Conservation (phyloP, 2,797 vertebrate genomes). For the Gymnoscopelus braueri region DNA sequence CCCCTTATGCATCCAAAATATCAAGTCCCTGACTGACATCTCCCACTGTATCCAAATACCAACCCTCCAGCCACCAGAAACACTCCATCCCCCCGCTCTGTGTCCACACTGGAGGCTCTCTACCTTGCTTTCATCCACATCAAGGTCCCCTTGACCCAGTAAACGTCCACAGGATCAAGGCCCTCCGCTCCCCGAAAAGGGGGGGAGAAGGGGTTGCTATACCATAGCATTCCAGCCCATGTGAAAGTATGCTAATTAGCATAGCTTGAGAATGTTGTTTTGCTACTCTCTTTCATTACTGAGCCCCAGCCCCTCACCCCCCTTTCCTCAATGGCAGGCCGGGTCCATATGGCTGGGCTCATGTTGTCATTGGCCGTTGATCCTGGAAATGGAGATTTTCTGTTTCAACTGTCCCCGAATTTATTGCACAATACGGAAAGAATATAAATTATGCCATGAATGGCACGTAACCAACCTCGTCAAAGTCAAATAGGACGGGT, state of each 20-base stretch:
- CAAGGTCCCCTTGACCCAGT: conserved; percentile 67
- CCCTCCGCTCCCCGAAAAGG: conserved; percentile 27
- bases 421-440: conserved; percentile 27
- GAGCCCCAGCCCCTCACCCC: conserved; percentile 1
- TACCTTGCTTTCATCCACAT: conserved; percentile 70
- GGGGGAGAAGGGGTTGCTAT: conserved; percentile 75
- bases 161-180: conserved; percentile 74
- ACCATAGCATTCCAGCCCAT: conserved; percentile 72
- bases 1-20: conserved; percentile 42
- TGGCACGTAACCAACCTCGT: conserved; percentile 30
- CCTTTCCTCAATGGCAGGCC: conserved; percentile 30
- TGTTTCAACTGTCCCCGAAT: conserved; percentile 23
- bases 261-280: conserved; percentile 73
- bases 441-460: conserved; percentile 20
- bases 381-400: conserved; percentile 45
- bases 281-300: conserved; percentile 53
- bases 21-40: conserved; percentile 31
- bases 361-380: conserved; percentile 48
- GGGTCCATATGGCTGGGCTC: conserved; percentile 31
- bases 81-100: conserved; percentile 36
- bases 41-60: conserved; percentile 58
- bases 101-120: conserved; percentile 62
- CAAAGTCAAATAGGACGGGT: conserved; percentile 35
- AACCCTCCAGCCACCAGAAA: conserved; percentile 45
- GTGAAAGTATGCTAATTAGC: conserved; percentile 77